phyloP scores from a whole-genome alignment of 2,113 vertebrate species.

The Geothlypis trichas region DNA sequence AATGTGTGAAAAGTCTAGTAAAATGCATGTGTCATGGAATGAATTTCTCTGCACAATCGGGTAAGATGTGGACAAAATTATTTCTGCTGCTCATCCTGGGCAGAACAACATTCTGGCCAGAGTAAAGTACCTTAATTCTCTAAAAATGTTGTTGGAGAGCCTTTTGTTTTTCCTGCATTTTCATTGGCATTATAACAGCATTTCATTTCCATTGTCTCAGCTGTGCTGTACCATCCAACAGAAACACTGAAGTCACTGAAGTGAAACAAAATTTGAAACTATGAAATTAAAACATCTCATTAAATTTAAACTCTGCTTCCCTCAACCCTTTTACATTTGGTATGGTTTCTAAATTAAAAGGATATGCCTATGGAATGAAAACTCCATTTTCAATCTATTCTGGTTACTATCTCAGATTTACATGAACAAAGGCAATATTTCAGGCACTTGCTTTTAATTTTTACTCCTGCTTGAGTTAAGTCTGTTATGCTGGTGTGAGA shows the following conservation, averaged over 20 bases:
- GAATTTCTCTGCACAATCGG: not conserved
- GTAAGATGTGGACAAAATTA: not conserved
- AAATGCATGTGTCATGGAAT: not conserved
- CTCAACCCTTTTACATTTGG: not conserved
- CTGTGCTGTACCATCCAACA: not conserved
- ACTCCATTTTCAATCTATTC: not conserved
- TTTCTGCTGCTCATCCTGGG: not conserved
- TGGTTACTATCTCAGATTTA: not conserved
- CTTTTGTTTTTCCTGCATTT: not conserved
- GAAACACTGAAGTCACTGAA: not conserved
- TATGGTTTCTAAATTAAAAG: constrained; percentile 6
- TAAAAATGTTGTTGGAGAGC: not conserved
- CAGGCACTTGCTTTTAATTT: not conserved
- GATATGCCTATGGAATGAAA: not conserved
- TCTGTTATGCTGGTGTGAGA: not conserved
- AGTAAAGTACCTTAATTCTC: not conserved
- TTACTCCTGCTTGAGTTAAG: not conserved
- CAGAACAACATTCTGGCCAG: not conserved
- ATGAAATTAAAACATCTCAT: constrained; percentile 9
- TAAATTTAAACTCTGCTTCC: not conserved
- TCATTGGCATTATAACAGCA: not conserved
- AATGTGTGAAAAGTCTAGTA: not conserved
- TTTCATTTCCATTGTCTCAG: not conserved
- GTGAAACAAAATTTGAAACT: not conserved
- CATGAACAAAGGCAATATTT: not conserved